Base-by-base conservation (phyloP, 2,888 invertebrate genomes). In the Drosophila meridionalis region DNA sequence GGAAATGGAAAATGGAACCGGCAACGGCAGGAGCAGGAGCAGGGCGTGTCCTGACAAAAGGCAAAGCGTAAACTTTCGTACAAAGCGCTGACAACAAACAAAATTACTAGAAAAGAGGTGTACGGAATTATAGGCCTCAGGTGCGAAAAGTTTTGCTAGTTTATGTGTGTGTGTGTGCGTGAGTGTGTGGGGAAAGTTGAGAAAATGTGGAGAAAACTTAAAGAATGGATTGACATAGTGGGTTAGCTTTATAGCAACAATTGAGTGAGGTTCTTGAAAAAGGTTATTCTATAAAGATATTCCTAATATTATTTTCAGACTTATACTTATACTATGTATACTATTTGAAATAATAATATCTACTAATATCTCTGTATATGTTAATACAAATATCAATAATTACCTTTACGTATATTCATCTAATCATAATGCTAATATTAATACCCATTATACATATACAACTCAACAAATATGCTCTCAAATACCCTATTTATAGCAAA, bases 21-120 rank as follows among this genome's bases (percentile, higher is more conserved):
- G 6, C 11, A 45, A 20, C 20, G 45, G 53, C 9, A 8, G 43
- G 0, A 52, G 50, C 34, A 20, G 34, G 63, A 69, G 48, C 42
- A 14, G 61, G 64, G 76, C 58, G 72, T 72, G 38, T 64, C 55
- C 64, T 45, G 58, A 47, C 63, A 42, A 67, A 58, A 43, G 62
- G 47, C 32, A 32, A 53, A 64, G 52, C 56, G 38, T 60, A 61
- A 61, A 42, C 48, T 74, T 45, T 20, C 56, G 42, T 38, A 59
- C 55, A 71, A 76, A 76, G 56, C 62, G 52, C 56, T 48, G 50
- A 53, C 68, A 68, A 66, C 67, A 75, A 71, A 52, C 69, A 53
- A 64, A 63, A 47, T 50, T 63, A 53, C 42, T 36, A 38, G 45
- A 61, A 64, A 52, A 62, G 52, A 62, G 30, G 34, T 47, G 40